Conservation (phyloP, 2,113 vertebrate genomes). For the Leptodactylus fuscus region DNA sequence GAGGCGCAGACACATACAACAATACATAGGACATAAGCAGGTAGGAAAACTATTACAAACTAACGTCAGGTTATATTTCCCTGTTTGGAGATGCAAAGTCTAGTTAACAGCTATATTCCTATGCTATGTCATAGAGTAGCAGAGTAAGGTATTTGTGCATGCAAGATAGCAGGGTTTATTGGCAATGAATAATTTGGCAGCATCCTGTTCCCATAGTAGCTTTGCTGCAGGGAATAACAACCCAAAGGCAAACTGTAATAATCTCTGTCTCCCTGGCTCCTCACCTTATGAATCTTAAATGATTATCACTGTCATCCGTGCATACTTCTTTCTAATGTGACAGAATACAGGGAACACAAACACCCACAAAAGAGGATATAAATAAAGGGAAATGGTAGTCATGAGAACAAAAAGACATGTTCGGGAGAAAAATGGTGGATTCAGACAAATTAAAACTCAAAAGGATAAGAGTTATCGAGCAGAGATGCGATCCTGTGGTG, state of each 20-base stretch:
- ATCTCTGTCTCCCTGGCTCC: slow-evolving; percentile 28
- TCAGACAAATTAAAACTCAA: slow-evolving; percentile 38
- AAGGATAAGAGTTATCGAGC: neutral
- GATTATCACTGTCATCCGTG: slow-evolving; percentile 46
- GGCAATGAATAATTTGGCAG: slow-evolving; percentile 48
- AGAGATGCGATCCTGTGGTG: neutral
- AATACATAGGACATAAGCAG: neutral
- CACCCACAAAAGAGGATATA: slow-evolving; percentile 34
- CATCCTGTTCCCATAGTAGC: slow-evolving; percentile 30
- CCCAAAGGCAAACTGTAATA: slow-evolving; percentile 52
- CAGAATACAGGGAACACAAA: slow-evolving; percentile 39
- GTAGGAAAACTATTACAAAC: neutral
- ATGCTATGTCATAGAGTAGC: neutral
- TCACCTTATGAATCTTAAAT: slow-evolving; percentile 49
- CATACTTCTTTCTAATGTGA: slow-evolving; percentile 40
- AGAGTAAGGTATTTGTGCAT: slow-evolving; percentile 22
- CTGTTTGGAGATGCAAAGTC: neutral
- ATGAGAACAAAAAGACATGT: slow-evolving; percentile 37
- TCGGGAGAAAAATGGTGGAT: neutral
- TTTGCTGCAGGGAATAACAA: slow-evolving; percentile 51
- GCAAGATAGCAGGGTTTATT: slow-evolving; percentile 17
- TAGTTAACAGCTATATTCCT: neutral
- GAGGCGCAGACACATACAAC: neutral
- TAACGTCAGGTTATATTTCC: neutral
- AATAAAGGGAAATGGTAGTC: slow-evolving; percentile 39